These are phyloP conservation scores for Vulpes ferrilata DNA, from an alignment of 2,113 vertebrate genomes.

Conservation along the genomic window DNA sequence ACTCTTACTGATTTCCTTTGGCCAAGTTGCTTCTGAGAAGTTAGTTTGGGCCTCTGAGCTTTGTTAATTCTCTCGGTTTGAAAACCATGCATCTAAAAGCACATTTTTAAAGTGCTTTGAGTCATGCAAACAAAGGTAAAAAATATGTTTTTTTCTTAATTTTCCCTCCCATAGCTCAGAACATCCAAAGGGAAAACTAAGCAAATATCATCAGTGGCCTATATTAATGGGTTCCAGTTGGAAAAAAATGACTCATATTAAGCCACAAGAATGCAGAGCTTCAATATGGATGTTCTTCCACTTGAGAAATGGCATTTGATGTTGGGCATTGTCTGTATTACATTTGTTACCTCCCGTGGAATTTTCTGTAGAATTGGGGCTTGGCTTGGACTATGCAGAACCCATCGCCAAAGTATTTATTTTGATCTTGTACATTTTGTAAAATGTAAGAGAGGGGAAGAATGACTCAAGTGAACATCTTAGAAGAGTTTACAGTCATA, in stretches of 20 bases:
- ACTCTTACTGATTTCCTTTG: background rate
- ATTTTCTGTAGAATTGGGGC: background rate
- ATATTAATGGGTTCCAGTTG: conserved; percentile 43
- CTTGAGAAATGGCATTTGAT: conserved; percentile 36
- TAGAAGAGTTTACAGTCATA: background rate
- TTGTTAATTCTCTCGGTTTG: conserved; percentile 1
- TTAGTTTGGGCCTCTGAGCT: background rate
- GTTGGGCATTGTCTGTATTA: background rate
- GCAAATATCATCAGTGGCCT: conserved; percentile 26
- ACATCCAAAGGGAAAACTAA: conserved; percentile 44
- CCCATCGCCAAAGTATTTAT: background rate
- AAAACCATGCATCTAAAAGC: background rate
- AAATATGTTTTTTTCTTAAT: background rate
- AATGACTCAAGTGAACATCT: background rate
- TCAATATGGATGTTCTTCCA: background rate
- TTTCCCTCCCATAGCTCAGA: background rate
- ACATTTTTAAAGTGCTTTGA: background rate
- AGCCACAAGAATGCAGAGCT: conserved; percentile 28
- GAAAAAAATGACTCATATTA: conserved; percentile 38
- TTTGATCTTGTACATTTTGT: background rate
- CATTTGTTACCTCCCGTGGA: background rate
- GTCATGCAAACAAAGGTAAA: conserved; percentile 8
- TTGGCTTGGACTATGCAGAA: background rate
- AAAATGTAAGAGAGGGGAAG: background rate
- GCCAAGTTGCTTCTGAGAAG: background rate